phyloP scores from a whole-genome alignment of 2,888 invertebrate species.

The Eulithis testata region DNA sequence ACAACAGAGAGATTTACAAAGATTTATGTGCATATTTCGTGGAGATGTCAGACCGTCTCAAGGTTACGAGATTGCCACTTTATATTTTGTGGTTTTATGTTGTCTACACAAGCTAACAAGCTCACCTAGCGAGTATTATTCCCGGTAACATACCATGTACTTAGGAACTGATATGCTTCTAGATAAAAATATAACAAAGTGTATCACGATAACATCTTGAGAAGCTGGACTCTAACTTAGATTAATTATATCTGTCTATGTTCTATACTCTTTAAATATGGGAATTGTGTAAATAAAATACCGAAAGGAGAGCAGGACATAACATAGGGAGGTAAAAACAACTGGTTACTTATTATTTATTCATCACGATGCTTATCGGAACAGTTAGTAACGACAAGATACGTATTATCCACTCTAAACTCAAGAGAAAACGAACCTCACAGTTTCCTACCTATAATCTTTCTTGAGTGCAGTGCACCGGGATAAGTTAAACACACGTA shows the following conservation, averaged over 20 bases:
- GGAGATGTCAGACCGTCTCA: conserved; percentile 59
- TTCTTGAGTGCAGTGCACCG: neutral
- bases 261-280: too few species aligned
- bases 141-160: conserved; percentile 1
- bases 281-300: too few species aligned
- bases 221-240: too few species aligned
- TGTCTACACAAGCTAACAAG: conserved; percentile 20
- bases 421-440: neutral
- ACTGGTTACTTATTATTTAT: too few species aligned
- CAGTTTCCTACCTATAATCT: neutral
- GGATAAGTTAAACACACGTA: conserved; percentile 23
- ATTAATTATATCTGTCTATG: too few species aligned
- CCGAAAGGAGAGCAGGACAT: too few species aligned
- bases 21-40: conserved; percentile 65
- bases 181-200: neutral
- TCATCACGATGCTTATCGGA: too few species aligned
- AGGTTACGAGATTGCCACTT: conserved; percentile 51
- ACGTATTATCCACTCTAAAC: neutral
- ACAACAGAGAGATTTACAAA: conserved; percentile 61
- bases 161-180: neutral
- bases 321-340: too few species aligned
- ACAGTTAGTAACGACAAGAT: too few species aligned
- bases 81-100: conserved; percentile 34
- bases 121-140: neutral
- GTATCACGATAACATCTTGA: neutral